Percentiles rank a stretch among this genome's conserved stretches.
Evolutionary conservation across 53 echinoderm and acorn worm species (phyloP).

Genomic region (Stichopus horrens): DNA sequence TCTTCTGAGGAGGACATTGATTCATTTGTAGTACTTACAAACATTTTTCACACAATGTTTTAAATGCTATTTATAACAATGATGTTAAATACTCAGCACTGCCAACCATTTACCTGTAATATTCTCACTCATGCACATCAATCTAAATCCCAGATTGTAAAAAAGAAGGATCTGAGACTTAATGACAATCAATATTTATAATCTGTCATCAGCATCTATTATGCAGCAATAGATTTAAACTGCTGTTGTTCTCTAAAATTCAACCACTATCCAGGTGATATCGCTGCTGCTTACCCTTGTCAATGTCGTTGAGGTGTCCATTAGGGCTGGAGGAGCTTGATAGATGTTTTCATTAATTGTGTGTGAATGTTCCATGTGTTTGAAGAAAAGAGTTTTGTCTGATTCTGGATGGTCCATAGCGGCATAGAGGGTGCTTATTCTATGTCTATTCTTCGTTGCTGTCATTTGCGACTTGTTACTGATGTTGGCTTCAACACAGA

Average conservation of each 20-base stretch:
- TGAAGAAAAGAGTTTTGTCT: constrained; percentile 52
- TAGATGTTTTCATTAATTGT: constrained; percentile 52
- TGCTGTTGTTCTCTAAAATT: background rate
- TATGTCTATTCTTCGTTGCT: constrained; percentile 62
- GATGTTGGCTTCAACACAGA: constrained; percentile 37
- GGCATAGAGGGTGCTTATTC: constrained; percentile 60
- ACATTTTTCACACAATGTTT: no score
- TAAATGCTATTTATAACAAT: no score
- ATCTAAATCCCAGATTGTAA: no score
- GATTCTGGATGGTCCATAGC: constrained; percentile 51
- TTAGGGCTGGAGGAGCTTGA: constrained; percentile 54
- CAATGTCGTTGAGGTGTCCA: no score
- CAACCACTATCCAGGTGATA: constrained; percentile 40
- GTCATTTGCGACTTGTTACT: constrained; percentile 17
- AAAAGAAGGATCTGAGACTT: no score
- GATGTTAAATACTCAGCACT: no score
- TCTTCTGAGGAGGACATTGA: no score
- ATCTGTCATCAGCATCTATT: background rate
- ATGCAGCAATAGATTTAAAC: background rate
- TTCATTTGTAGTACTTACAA: no score
- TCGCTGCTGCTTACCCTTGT: constrained; percentile 13
- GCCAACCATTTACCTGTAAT: no score
- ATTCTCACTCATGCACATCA: no score
- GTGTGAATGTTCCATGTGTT: constrained; percentile 68
- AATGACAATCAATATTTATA: no score